phyloP scores from a whole-genome alignment of 1,140 invertebrate genomes.

The Leptopilina boulardi region DNA sequence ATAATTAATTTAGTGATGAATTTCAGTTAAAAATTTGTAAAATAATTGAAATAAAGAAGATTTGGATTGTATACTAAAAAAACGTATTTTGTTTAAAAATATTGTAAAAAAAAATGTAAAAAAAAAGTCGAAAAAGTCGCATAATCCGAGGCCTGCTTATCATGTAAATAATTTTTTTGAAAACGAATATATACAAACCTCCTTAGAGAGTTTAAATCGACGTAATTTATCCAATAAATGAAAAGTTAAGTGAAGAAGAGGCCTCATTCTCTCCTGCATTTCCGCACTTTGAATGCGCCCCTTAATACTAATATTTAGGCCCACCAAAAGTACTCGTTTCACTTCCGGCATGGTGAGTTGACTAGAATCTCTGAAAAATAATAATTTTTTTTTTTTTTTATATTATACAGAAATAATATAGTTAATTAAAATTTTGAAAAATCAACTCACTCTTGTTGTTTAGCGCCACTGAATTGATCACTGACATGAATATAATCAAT shows the following conservation, averaged over 20 bases:
- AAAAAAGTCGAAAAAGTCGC: too few species aligned
- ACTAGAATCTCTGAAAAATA: conserved; percentile 75
- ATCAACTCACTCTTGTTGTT: conserved; percentile 89
- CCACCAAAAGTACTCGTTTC: conserved; percentile 89
- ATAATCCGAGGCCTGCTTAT: too few species aligned
- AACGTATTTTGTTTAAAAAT: too few species aligned
- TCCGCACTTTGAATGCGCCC: conserved; percentile 76
- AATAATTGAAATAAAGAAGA: too few species aligned
- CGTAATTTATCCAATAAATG: conserved; percentile 95
- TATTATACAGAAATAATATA: too few species aligned
- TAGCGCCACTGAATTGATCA: conserved; percentile 94
- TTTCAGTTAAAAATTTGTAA: too few species aligned
- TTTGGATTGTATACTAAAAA: too few species aligned
- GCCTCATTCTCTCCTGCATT: conserved; percentile 85
- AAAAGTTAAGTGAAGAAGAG: conserved; percentile 91
- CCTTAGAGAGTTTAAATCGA: conserved; percentile 91
- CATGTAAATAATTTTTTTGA: too few species aligned
- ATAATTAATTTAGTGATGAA: too few species aligned
- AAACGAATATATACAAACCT: conserved; percentile 81
- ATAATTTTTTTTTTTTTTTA: too few species aligned
- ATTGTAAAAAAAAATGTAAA: too few species aligned
- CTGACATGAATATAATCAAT: conserved; percentile 98
- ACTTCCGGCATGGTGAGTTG: conserved; percentile 82
- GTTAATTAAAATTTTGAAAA: conserved; percentile 33
- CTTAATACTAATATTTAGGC: conserved; percentile 87